Base-by-base conservation (phyloP, 2,797 vertebrate species). In the Sebastes variabilis region DNA sequence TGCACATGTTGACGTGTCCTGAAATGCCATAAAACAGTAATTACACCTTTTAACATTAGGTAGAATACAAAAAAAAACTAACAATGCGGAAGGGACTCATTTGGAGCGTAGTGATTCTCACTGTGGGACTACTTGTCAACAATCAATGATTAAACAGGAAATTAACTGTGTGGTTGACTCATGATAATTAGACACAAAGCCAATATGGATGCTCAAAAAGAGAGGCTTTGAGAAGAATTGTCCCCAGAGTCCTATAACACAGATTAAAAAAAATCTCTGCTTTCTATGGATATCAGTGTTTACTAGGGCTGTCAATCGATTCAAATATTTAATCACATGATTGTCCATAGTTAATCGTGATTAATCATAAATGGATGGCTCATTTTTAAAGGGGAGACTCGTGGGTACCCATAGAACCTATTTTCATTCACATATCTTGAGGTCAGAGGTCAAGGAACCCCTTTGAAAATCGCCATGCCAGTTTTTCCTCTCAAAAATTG, bases 91-190 rank as follows among this genome's bases (percentile, higher is more conserved):
- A 14, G 11, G 18, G 7, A 18, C 25, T 34, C 16, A 49, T 75
- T 56, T 61, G 16, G 62, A 71, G 3, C 0, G 2, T 12, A 49
- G 52, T 29, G 14, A 12, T 36, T 66, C 4, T 54, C 12, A 13
- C 46, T 78, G 38, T 71, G 60, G 29, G 62, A 36, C 25, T 25
- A 46, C 46, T 61, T 73, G 38, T 82, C 56, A 34, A 34, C 65
- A 71, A 46, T 76, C 30, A 66, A 2, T 62, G 29, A 75, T 66
- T 62, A 69, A 73, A n/a, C 3, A 69, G 61, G n/a, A 77, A 59
- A 67, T 65, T 74, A 66, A 55, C 36, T 54, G 20, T 16, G 55
- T 9, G 2, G 54, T 34, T 54, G 60, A 49, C 65, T 65, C 49
- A 9, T 70, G 20, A 55, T 64, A 27, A 75, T 72, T 72, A 60